These are phyloP conservation scores for Meleagris gallopavo DNA, from an alignment of 2,113 vertebrate species.

Conservation along the genomic window DNA sequence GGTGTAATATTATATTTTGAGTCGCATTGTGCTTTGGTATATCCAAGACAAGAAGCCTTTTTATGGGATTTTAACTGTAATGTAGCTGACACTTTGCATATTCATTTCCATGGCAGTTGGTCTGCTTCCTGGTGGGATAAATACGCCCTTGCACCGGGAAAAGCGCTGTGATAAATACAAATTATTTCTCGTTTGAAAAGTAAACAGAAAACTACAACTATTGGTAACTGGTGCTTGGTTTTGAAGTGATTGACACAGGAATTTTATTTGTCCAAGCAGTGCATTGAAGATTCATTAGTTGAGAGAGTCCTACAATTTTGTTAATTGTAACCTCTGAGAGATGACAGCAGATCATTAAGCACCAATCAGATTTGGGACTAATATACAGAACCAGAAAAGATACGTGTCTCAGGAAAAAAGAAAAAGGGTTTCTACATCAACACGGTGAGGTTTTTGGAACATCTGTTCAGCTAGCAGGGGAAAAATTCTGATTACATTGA, in stretches of 20 bases:
- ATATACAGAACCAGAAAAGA: background rate
- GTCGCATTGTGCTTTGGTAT: background rate
- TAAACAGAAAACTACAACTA: background rate
- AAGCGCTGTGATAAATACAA: background rate
- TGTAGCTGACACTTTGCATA: background rate
- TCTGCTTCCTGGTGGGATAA: background rate
- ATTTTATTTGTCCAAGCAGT: background rate
- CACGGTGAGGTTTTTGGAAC: background rate
- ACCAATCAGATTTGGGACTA: background rate
- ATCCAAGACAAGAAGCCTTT: background rate
- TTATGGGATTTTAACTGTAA: background rate
- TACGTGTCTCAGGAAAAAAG: background rate
- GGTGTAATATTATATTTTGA: background rate
- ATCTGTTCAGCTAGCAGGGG: background rate
- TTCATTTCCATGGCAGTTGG: background rate
- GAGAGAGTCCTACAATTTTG: background rate
- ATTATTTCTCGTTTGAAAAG: background rate
- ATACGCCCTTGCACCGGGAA: background rate
- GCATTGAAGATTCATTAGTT: background rate
- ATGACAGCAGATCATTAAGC: background rate
- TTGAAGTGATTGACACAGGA: background rate
- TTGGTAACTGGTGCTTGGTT: background rate
- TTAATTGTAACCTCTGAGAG: constrained; percentile 15
- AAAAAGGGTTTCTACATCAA: background rate
- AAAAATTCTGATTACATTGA: background rate